These are phyloP conservation scores for human (Homo sapiens) DNA, from an alignment of 2,113 vertebrate species.

Conservation along the genomic window DNA sequence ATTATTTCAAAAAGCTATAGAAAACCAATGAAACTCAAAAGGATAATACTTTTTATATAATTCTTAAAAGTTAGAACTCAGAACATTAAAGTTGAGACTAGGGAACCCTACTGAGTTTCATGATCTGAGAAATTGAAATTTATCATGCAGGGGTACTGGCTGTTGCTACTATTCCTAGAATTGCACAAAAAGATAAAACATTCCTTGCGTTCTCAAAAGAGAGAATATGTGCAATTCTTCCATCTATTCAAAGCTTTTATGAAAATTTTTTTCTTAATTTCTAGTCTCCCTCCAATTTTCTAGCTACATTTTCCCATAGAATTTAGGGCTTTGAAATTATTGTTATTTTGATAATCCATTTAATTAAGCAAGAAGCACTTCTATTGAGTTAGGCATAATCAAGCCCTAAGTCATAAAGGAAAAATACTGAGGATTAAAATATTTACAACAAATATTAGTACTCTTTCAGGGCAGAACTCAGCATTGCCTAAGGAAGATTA, in stretches of 20 bases:
- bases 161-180: background rate
- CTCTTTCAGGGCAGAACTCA: background rate
- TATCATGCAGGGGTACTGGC: background rate
- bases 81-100: background rate
- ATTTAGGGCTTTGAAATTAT: background rate
- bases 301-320: background rate
- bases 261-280: background rate
- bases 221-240: background rate
- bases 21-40: slow-evolving; percentile 4
- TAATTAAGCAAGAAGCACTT: background rate
- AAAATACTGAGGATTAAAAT: background rate
- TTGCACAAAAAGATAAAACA: background rate
- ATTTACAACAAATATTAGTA: background rate
- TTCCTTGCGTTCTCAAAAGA: background rate
- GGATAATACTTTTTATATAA: background rate
- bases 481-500: background rate
- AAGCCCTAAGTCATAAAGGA: background rate
- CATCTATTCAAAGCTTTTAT: background rate
- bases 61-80: background rate
- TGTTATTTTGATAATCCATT: background rate
- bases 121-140: background rate
- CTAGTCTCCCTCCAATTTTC: background rate
- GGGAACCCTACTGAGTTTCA: background rate
- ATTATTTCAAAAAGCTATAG: background rate
- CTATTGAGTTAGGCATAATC: background rate